Percentiles rank a stretch among this genome's conserved stretches.
Evolutionary conservation across 2,113 vertebrate species (phyloP).

Genomic region (Benitochromis conjunctus): DNA sequence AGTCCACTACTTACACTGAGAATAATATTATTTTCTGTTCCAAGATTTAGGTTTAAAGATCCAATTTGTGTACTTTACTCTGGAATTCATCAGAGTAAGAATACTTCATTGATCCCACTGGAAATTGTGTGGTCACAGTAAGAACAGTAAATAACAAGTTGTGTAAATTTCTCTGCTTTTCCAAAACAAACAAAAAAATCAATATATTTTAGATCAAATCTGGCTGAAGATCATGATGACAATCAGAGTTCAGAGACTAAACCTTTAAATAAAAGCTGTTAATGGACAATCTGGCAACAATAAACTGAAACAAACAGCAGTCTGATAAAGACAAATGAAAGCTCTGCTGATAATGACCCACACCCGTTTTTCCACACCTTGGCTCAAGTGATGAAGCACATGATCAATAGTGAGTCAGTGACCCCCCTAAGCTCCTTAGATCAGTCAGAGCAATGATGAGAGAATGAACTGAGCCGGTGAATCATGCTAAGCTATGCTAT

Average conservation of each 20-base stretch:
- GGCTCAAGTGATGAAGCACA: neutral
- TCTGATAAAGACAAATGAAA: neutral
- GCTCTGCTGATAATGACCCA: neutral
- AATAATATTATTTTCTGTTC: neutral
- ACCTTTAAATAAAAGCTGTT: neutral
- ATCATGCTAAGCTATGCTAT: neutral
- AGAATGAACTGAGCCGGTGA: neutral
- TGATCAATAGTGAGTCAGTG: neutral
- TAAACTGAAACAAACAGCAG: neutral
- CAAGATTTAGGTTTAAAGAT: neutral
- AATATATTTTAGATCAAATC: accelerated
- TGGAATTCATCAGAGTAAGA: neutral
- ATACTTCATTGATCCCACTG: neutral
- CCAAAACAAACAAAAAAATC: neutral
- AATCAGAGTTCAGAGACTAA: neutral
- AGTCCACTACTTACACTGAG: neutral
- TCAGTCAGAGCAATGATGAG: neutral
- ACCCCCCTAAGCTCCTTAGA: neutral
- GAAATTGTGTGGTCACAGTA: neutral
- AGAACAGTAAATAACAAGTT: accelerated
- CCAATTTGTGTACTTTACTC: accelerated
- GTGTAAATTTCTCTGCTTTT: neutral
- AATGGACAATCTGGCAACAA: neutral
- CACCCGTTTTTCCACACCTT: neutral
- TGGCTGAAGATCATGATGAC: neutral